phyloP scores from a whole-genome alignment of 2,888 invertebrate species.

The Prosapia bicincta region DNA sequence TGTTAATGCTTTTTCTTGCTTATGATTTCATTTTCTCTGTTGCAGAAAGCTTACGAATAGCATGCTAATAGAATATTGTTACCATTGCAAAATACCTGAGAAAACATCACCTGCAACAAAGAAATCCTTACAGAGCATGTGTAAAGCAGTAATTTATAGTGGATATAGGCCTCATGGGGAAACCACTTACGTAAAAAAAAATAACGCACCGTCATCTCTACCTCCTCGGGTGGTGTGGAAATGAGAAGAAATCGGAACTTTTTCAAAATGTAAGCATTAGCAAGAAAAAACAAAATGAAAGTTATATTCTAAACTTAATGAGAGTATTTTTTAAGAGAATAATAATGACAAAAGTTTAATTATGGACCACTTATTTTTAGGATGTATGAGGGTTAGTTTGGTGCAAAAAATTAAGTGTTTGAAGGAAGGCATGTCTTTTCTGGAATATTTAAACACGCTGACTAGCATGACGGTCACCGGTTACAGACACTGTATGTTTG shows the following conservation, averaged over 20 bases:
- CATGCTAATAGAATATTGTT: neutral
- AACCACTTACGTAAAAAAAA: neutral
- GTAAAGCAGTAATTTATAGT: neutral
- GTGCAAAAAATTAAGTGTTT: no score
- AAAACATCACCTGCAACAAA: neutral
- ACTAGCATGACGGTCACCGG: no score
- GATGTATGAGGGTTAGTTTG: no score
- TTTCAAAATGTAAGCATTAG: neutral
- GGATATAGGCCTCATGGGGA: neutral
- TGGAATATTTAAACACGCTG: no score
- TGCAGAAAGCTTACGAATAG: neutral
- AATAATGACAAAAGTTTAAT: no score
- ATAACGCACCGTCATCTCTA: neutral
- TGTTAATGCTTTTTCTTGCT: no score
- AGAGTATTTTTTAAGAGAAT: no score
- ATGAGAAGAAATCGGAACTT: neutral
- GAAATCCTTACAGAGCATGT: neutral
- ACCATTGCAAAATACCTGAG: neutral
- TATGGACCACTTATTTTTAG: no score
- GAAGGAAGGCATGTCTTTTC: no score
- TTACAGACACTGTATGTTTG: no score
- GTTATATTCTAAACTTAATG: no score
- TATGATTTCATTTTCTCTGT: neutral
- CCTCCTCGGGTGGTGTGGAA: neutral
- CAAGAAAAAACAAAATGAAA: no score